Conservation (phyloP, 1,140 invertebrate genomes). For the Drosophila navojoa region DNA sequence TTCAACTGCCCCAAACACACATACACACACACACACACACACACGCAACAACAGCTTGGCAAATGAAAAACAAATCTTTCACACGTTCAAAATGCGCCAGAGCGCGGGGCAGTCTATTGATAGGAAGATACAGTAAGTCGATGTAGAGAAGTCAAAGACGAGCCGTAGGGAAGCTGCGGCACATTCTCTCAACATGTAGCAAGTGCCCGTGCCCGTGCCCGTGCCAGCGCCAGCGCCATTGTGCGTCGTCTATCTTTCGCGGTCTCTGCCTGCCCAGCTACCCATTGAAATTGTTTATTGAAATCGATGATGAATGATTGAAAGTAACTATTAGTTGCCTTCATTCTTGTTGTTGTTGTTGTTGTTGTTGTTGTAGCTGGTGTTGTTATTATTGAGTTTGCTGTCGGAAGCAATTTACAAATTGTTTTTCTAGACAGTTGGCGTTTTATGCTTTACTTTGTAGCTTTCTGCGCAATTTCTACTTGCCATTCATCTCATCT, state of each 20-base stretch:
- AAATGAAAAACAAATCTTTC: slow-evolving; percentile 72
- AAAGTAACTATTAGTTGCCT: slow-evolving; percentile 77
- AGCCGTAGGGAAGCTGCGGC: not conserved
- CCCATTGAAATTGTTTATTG: slow-evolving; percentile 80
- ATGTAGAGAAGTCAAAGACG: not conserved
- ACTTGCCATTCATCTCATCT: slow-evolving; percentile 16
- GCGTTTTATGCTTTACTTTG: slow-evolving; percentile 31
- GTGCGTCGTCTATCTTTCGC: slow-evolving; percentile 45
- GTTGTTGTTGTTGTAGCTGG: slow-evolving; percentile 36
- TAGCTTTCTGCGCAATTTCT: slow-evolving; percentile 50
- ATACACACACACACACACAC: slow-evolving; percentile 3
- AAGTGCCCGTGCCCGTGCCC: slow-evolving; percentile 47
- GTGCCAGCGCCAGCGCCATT: slow-evolving; percentile 49
- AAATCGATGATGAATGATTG: slow-evolving; percentile 81
- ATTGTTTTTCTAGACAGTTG: slow-evolving; percentile 43
- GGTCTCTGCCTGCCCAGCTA: slow-evolving; percentile 29
- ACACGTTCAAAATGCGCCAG: slow-evolving; percentile 58
- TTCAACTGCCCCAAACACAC: slow-evolving; percentile 46
- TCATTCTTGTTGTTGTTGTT: slow-evolving; percentile 33
- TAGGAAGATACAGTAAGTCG: slow-evolving; percentile 3
- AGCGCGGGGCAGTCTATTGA: slow-evolving; percentile 9
- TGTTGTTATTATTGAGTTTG: slow-evolving; percentile 71
- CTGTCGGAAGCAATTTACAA: slow-evolving; percentile 80
- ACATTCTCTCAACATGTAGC: slow-evolving; percentile 28
- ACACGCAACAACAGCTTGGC: slow-evolving; percentile 11